These are phyloP conservation scores for Sorex fumeus DNA, from an alignment of 2,113 vertebrate species.

Conservation along the genomic window DNA sequence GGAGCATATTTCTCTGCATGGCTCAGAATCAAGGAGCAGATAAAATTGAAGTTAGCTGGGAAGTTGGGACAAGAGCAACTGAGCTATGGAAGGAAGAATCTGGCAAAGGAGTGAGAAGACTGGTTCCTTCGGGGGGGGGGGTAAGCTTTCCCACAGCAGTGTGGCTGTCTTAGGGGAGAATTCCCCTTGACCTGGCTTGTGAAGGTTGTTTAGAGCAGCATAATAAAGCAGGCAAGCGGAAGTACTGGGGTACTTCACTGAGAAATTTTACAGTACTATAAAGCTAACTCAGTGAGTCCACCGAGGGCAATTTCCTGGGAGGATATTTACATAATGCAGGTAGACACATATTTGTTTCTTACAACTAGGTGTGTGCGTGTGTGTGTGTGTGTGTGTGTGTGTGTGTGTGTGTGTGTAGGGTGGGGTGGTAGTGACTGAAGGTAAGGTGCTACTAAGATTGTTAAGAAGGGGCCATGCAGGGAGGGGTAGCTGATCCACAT, in stretches of 20 bases:
- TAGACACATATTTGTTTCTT: no score
- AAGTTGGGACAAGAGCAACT: background rate
- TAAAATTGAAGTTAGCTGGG: background rate
- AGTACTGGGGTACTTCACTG: no score
- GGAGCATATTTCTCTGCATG: rapidly evolving
- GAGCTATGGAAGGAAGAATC: background rate
- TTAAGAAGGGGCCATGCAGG: no score
- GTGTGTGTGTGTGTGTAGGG: no score
- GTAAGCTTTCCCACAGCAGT: rapidly evolving
- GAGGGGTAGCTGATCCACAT: background rate
- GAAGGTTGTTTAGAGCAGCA: background rate
- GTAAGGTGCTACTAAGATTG: no score
- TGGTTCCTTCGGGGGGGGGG: rapidly evolving
- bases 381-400: no score
- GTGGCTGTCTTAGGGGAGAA: rapidly evolving
- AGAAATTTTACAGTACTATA: no score
- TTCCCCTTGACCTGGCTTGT: rapidly evolving
- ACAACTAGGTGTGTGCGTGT: no score
- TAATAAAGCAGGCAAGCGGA: background rate
- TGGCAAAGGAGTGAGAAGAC: background rate
- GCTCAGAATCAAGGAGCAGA: background rate
- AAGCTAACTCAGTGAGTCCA: background rate
- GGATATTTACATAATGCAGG: background rate
- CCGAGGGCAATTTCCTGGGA: background rate
- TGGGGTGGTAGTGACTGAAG: no score